Percentiles rank a stretch among this genome's conserved stretches.
These are phyloP conservation scores for Sebastes baramenuke DNA, from an alignment of 2,797 vertebrate species.

Conservation along the genomic window DNA sequence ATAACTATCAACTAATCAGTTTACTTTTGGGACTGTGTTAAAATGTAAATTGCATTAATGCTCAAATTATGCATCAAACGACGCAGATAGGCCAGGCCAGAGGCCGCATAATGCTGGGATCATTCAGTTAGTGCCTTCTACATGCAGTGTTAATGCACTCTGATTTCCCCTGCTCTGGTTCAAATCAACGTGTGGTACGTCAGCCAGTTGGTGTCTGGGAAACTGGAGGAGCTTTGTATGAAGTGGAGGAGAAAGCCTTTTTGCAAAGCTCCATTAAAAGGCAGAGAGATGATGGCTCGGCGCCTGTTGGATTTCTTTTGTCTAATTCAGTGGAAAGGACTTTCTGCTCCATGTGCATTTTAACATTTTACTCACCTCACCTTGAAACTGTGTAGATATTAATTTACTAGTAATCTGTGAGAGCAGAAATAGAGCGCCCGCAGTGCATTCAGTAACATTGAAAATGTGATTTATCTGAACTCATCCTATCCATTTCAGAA, in stretches of 20 bases:
- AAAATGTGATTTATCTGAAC: slow-evolving; percentile 79
- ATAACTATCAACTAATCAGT: slow-evolving; percentile 87
- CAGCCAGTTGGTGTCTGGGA: slow-evolving; percentile 76
- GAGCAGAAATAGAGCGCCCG: slow-evolving; percentile 63
- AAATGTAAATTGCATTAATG: slow-evolving; percentile 89
- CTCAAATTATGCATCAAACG: slow-evolving; percentile 85
- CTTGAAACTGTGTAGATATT: slow-evolving; percentile 69
- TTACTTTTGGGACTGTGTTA: slow-evolving; percentile 86
- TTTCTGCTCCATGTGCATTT: slow-evolving; percentile 64
- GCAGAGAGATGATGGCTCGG: slow-evolving; percentile 63
- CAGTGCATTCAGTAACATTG: slow-evolving; percentile 74
- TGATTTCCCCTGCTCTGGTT: slow-evolving; percentile 81
- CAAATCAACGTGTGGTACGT: slow-evolving; percentile 76
- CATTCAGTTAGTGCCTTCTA: slow-evolving; percentile 83
- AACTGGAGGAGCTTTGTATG: slow-evolving; percentile 69
- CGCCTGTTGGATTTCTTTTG: slow-evolving; percentile 75
- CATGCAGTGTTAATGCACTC: slow-evolving; percentile 85
- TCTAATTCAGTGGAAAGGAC: slow-evolving; percentile 74
- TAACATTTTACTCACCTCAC: slow-evolving; percentile 64
- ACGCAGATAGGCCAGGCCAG: slow-evolving; percentile 77
- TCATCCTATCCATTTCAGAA: slow-evolving; percentile 69
- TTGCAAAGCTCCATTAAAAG: slow-evolving; percentile 76
- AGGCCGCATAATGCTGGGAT: slow-evolving; percentile 80
- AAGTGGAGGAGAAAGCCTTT: slow-evolving; percentile 75
- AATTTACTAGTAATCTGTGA: slow-evolving; percentile 76